A percentile compares a stretch with the other conserved stretches of the same genome.
Evolutionary conservation across 2,113 vertebrate genomes (phyloP).

Genomic region (Orcinus orca): DNA sequence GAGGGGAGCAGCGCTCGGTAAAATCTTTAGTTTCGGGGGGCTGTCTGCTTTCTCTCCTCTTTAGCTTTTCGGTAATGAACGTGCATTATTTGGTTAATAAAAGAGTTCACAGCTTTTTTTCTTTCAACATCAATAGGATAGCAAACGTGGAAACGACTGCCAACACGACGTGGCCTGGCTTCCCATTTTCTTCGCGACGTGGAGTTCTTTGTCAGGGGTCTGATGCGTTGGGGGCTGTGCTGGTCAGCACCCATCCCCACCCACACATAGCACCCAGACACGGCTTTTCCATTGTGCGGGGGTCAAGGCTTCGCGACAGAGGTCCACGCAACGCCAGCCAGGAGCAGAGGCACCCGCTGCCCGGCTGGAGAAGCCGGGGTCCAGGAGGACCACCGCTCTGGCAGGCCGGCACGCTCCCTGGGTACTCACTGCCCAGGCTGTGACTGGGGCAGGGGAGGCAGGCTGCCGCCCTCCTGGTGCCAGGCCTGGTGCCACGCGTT

Average conservation of each 20-base stretch:
- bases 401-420: neutral
- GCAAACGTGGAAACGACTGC: rapidly evolving
- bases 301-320: neutral
- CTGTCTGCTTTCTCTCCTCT: no score
- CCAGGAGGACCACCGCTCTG: rapidly evolving
- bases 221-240: rapidly evolving
- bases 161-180: rapidly evolving
- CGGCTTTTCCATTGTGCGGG: rapidly evolving
- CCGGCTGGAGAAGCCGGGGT: neutral
- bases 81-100: neutral
- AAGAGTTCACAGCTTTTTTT: neutral
- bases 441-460: rapidly evolving
- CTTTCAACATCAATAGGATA: neutral
- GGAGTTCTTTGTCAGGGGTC: neutral
- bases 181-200: rapidly evolving
- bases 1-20: rapidly evolving
- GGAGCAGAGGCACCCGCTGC: no score
- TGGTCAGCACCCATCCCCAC: rapidly evolving
- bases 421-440: rapidly evolving
- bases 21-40: neutral
- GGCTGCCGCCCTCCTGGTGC: no score
- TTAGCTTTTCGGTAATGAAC: neutral
- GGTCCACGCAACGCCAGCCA: rapidly evolving
- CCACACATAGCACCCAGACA: rapidly evolving
- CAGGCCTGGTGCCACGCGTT: neutral